phyloP scores from a whole-genome alignment of 2,797 vertebrate genomes.

The Tarsius wallacei region DNA sequence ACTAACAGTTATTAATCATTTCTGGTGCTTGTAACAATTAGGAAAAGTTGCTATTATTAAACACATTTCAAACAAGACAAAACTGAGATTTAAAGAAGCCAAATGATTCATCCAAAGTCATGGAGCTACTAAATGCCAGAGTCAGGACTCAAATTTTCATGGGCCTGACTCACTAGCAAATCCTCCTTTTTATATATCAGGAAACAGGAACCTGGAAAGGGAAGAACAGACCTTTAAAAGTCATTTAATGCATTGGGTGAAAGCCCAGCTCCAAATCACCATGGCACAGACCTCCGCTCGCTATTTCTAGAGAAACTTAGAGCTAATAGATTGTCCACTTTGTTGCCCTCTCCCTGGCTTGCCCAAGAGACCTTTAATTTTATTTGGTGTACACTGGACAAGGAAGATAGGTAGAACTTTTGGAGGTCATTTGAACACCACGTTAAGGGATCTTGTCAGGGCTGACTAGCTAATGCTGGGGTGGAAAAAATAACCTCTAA shows the following conservation, averaged over 20 bases:
- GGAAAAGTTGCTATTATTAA: not conserved
- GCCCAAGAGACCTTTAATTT: not conserved
- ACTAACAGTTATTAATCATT: not conserved
- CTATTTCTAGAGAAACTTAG: not conserved
- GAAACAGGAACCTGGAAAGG: not conserved
- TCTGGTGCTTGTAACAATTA: not conserved
- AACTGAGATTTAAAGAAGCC: not conserved
- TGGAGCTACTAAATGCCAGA: not conserved
- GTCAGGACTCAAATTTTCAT: not conserved
- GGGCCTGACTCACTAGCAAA: not conserved
- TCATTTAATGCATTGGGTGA: not conserved
- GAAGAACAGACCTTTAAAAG: not conserved
- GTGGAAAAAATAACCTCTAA: slow-evolving; percentile 8
- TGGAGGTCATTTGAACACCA: not conserved
- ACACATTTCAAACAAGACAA: slow-evolving; percentile 21
- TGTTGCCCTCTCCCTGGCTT: not conserved
- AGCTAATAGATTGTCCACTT: not conserved
- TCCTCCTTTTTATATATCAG: not conserved
- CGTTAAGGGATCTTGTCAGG: not conserved
- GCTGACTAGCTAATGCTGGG: not conserved
- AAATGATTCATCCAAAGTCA: not conserved
- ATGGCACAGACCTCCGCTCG: not conserved
- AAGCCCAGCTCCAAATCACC: not conserved
- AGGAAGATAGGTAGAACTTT: not conserved
- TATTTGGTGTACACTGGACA: not conserved